Evolutionary conservation across 2,113 vertebrate genomes (phyloP).

Genomic region (Strix aluco): DNA sequence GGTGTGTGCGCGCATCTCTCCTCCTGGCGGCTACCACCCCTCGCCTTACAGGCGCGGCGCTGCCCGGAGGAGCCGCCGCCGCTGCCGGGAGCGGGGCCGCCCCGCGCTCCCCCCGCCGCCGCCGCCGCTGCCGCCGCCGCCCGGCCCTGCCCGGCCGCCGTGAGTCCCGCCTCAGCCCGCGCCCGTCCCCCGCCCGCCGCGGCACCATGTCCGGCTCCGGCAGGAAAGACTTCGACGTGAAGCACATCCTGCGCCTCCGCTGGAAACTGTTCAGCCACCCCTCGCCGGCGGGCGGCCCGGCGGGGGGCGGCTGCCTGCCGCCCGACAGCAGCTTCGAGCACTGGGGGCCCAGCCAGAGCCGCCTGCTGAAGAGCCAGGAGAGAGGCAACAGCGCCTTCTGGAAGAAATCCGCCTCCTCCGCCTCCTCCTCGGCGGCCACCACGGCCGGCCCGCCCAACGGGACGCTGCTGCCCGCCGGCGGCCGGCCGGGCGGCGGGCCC

Average conservation of each 20-base stretch:
- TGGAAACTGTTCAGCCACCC: conserved; percentile 85
- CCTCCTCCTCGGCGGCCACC: conserved; percentile 58
- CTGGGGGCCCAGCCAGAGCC: conserved; percentile 80
- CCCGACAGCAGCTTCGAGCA: conserved; percentile 78
- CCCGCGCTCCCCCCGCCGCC: background rate
- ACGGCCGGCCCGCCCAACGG: conserved; percentile 64
- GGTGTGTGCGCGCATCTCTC: background rate
- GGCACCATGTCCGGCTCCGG: conserved; percentile 77
- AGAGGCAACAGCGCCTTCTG: conserved; percentile 69
- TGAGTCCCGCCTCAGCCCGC: background rate
- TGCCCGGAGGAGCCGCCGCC: background rate
- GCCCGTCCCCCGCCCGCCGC: background rate
- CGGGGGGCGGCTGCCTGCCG: conserved; percentile 67
- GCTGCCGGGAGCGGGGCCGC: background rate
- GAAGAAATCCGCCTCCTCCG: conserved; percentile 72
- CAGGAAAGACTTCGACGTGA: conserved; percentile 82
- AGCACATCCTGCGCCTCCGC: conserved; percentile 81
- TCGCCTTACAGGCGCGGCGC: background rate
- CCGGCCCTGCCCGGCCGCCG: background rate
- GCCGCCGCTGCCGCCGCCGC: background rate
- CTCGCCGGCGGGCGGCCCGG: conserved; percentile 55
- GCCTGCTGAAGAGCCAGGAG: conserved; percentile 76
- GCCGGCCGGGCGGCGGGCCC: background rate
- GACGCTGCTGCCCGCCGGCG: conserved; percentile 64
- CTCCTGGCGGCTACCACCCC: background rate